These are phyloP conservation scores for Escarpia spicata DNA, from an alignment of 2,888 invertebrate genomes.

Conservation along the genomic window DNA sequence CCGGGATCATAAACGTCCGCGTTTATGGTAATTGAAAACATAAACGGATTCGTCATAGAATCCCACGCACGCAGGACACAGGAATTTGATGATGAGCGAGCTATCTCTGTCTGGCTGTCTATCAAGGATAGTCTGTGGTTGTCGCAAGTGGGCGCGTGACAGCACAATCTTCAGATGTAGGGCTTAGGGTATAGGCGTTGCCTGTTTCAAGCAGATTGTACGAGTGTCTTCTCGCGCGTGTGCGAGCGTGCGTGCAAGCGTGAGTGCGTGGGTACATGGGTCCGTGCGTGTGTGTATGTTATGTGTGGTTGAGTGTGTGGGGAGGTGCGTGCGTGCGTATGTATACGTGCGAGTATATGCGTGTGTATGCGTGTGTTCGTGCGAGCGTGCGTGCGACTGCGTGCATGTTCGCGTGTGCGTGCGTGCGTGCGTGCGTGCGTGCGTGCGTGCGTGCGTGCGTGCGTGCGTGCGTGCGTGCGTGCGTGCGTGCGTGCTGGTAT, in stretches of 20 bases:
- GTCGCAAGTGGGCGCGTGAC: background rate
- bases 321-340: background rate
- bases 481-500: background rate
- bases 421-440: background rate
- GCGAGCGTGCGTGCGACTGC: background rate
- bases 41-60: background rate
- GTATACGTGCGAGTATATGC: background rate
- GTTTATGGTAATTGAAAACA: conserved; percentile 16
- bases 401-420: background rate
- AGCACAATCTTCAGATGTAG: no score
- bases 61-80: background rate
- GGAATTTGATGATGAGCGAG: background rate
- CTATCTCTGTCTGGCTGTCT: background rate
- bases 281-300: background rate
- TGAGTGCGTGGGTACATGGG: background rate
- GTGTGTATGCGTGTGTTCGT: no score
- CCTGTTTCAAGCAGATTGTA: background rate
- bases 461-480: background rate
- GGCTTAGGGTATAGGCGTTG: background rate
- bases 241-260: background rate
- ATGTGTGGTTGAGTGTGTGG: background rate
- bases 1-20: conserved; percentile 10
- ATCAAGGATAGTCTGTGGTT: background rate
- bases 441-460: background rate
- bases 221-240: background rate